Conservation (phyloP, 2,113 vertebrate genomes). For the Ophthalmolycus amberensis region DNA sequence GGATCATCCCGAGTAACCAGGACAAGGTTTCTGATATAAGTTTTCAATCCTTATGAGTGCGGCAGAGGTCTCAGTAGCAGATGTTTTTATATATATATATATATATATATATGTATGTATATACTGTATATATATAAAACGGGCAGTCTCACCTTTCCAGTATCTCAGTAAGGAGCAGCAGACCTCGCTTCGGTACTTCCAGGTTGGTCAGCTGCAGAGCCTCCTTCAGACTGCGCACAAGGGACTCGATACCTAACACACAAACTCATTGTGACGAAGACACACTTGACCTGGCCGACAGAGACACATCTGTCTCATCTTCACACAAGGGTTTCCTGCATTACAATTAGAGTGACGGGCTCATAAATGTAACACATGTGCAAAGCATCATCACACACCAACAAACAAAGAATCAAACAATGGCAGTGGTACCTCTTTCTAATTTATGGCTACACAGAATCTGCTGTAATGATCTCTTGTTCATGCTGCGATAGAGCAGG, state of each 20-base stretch:
- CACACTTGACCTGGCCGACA: neutral
- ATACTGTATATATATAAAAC: no score
- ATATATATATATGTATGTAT: no score
- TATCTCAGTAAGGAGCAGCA: constrained; percentile 90
- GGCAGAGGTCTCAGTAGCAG: neutral
- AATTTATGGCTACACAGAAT: constrained; percentile 53
- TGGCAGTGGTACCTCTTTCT: constrained; percentile 22
- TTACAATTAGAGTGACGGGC: constrained; percentile 17
- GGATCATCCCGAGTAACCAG: neutral
- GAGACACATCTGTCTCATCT: constrained; percentile 16
- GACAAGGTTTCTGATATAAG: neutral
- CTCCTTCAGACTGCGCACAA: constrained; percentile 90
- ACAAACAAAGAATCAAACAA: constrained; percentile 6
- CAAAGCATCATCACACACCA: neutral
- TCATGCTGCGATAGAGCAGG: constrained; percentile 20
- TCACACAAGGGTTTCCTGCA: neutral
- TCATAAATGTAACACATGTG: constrained; percentile 18
- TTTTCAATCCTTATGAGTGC: neutral
- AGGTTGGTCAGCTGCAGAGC: constrained; percentile 85
- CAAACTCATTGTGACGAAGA: constrained; percentile 16
- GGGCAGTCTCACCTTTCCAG: constrained; percentile 86
- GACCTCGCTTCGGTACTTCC: constrained; percentile 91
- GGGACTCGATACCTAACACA: constrained; percentile 89
- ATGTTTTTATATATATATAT: neutral
- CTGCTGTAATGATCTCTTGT: constrained; percentile 25